These are phyloP conservation scores for Drosophila prolongata DNA, from an alignment of 2,888 invertebrate species.

Conservation along the genomic window DNA sequence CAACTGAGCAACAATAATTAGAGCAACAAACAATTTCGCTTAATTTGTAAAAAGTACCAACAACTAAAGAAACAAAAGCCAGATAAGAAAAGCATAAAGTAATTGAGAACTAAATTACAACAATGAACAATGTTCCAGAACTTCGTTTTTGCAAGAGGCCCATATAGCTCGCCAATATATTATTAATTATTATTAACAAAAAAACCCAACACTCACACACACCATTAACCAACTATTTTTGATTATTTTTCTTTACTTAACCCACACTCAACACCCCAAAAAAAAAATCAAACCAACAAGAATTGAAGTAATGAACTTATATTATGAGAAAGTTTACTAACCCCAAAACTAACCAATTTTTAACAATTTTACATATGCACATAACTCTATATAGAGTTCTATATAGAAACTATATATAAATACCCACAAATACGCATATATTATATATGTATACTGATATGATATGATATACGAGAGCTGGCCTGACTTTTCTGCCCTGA, in stretches of 20 bases:
- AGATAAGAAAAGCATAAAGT: conserved; percentile 56
- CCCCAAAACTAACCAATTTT: conserved; percentile 80
- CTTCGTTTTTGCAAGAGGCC: conserved; percentile 86
- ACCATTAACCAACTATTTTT: conserved; percentile 73
- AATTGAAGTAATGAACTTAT: conserved; percentile 48
- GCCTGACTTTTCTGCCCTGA: conserved; percentile 39
- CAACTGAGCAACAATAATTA: conserved; percentile 78
- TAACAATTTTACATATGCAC: conserved; percentile 76
- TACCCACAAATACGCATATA: conserved; percentile 43
- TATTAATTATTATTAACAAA: conserved; percentile 75
- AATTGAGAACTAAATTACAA: conserved; percentile 56
- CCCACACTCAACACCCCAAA: conserved; percentile 43
- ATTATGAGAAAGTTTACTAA: conserved; percentile 72
- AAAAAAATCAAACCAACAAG: conserved; percentile 36
- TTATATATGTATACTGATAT: conserved; percentile 51
- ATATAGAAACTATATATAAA: conserved; percentile 54
- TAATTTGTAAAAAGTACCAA: conserved; percentile 82
- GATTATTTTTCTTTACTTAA: conserved; percentile 72
- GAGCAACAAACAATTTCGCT: conserved; percentile 79
- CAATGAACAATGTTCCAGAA: conserved; percentile 77
- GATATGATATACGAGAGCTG: conserved; percentile 55
- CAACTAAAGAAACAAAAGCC: conserved; percentile 67
- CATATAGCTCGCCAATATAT: conserved; percentile 85
- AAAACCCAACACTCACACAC: conserved; percentile 49
- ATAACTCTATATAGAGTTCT: conserved; percentile 65